Evolutionary conservation across 2,888 invertebrate genomes (phyloP).

Genomic region (Conchocele bisecta): DNA sequence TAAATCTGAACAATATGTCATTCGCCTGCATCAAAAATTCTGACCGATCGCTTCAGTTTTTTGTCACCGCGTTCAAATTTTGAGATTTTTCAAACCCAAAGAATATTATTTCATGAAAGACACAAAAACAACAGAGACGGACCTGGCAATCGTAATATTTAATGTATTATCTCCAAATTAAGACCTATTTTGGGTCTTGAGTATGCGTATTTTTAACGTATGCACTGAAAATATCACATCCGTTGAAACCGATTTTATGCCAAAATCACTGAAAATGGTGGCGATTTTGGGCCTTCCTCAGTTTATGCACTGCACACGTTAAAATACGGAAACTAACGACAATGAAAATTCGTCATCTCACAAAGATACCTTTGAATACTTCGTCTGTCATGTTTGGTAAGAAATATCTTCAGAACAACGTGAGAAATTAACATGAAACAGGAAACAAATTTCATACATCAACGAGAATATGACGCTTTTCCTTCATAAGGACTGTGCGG

Average conservation of each 20-base stretch:
- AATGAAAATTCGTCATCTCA: slow-evolving; percentile 13
- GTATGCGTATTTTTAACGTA: neutral
- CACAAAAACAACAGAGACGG: no score
- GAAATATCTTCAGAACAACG: slow-evolving; percentile 27
- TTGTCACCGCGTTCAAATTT: no score
- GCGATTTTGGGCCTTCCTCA: slow-evolving; percentile 1
- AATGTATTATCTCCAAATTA: no score
- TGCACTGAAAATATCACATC: slow-evolving; percentile 2
- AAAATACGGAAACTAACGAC: slow-evolving; percentile 13
- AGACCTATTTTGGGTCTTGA: neutral
- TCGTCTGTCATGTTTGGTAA: slow-evolving; percentile 67
- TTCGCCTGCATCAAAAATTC: no score
- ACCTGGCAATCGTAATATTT: no score
- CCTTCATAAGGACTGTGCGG: slow-evolving; percentile 39
- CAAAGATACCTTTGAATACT: slow-evolving; percentile 70
- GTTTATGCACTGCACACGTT: slow-evolving; percentile 61
- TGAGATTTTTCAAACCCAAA: no score
- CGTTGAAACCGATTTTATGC: neutral
- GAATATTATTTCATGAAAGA: no score
- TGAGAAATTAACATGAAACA: slow-evolving; percentile 23
- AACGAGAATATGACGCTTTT: slow-evolving; percentile 53
- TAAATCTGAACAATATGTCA: no score
- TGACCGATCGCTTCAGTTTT: no score
- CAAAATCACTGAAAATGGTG: slow-evolving; percentile 11
- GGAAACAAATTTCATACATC: slow-evolving; percentile 3